A percentile compares a stretch with the other conserved stretches of the same genome.
These are phyloP conservation scores for Rhinolophus sinicus DNA, from an alignment of 2,113 vertebrate species.

Conservation along the genomic window DNA sequence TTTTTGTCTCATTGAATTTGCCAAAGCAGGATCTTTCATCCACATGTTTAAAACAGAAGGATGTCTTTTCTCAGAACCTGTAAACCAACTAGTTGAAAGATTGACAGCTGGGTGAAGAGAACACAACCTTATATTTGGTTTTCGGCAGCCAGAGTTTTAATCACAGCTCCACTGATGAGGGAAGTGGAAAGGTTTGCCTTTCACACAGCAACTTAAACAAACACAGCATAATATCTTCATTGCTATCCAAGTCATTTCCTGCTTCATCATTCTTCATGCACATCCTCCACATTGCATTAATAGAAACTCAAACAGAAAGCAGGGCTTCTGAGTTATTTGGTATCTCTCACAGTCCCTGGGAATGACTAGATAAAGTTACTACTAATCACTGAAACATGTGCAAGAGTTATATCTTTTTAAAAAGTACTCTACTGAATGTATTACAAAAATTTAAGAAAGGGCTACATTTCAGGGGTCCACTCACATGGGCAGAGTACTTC, in stretches of 20 bases:
- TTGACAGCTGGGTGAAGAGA: slow-evolving; percentile 67
- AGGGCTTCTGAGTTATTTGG: slow-evolving; percentile 46
- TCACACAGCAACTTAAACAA: slow-evolving; percentile 59
- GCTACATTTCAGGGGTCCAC: background rate
- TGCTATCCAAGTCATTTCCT: slow-evolving; percentile 52
- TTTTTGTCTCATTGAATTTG: slow-evolving; percentile 90
- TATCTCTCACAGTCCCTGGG: background rate
- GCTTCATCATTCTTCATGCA: slow-evolving; percentile 45
- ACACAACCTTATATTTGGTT: slow-evolving; percentile 58
- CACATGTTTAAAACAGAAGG: slow-evolving; percentile 50
- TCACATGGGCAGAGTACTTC: slow-evolving; percentile 57
- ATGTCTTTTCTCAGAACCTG: slow-evolving; percentile 62
- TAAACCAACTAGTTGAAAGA: slow-evolving; percentile 72
- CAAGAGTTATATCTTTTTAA: slow-evolving; percentile 31
- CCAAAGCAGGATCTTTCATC: slow-evolving; percentile 85
- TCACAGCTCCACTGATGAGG: slow-evolving; percentile 51
- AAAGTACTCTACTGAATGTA: background rate
- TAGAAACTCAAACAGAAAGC: slow-evolving; percentile 39
- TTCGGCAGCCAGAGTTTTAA: slow-evolving; percentile 69
- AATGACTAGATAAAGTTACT: slow-evolving; percentile 34
- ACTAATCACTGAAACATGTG: background rate
- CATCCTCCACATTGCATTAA: background rate
- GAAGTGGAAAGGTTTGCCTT: slow-evolving; percentile 64
- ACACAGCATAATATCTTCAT: background rate
- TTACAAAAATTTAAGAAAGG: background rate